Percentiles rank a stretch among this genome's conserved stretches.
Conservation (phyloP, 2,888 invertebrate species). For the Stenurella melanura region DNA sequence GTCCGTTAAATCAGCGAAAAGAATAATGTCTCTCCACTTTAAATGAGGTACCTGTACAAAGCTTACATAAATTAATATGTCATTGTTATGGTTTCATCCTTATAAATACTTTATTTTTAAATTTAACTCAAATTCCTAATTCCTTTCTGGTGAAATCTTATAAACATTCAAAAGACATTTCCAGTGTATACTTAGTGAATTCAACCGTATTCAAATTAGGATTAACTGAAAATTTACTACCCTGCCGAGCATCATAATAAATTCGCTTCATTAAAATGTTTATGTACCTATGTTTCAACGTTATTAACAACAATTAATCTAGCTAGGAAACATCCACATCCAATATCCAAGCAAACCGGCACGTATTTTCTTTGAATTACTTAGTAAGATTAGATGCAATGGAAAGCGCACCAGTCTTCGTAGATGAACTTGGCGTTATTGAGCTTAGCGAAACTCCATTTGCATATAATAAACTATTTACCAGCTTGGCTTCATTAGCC, state of each 20-base stretch:
- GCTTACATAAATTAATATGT: too few relatives aligned
- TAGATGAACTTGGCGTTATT: slow-evolving; percentile 59
- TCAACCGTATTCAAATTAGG: background rate
- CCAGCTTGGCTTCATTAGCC: slow-evolving; percentile 70
- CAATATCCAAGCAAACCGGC: slow-evolving; percentile 30
- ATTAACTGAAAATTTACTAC: slow-evolving; percentile 11
- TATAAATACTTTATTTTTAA: too few relatives aligned
- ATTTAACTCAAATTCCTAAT: background rate
- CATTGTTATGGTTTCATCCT: too few relatives aligned
- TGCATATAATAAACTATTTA: slow-evolving; percentile 72
- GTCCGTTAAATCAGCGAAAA: too few relatives aligned
- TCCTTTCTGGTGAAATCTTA: background rate
- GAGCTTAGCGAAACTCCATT: slow-evolving; percentile 68
- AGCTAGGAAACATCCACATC: slow-evolving; percentile 31
- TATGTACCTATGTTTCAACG: slow-evolving; percentile 19
- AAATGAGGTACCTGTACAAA: too few relatives aligned
- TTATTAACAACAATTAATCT: slow-evolving; percentile 40
- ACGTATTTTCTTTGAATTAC: slow-evolving; percentile 51
- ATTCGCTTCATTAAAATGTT: slow-evolving; percentile 23
- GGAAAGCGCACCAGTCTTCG: slow-evolving; percentile 39
- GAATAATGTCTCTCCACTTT: too few relatives aligned
- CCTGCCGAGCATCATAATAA: slow-evolving; percentile 4
- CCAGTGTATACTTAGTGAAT: background rate
- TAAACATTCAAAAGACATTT: background rate
- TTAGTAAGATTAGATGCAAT: slow-evolving; percentile 48